Evolutionary conservation across 1,140 invertebrate genomes (phyloP).

Genomic region (Amphibalanus amphitrite): DNA sequence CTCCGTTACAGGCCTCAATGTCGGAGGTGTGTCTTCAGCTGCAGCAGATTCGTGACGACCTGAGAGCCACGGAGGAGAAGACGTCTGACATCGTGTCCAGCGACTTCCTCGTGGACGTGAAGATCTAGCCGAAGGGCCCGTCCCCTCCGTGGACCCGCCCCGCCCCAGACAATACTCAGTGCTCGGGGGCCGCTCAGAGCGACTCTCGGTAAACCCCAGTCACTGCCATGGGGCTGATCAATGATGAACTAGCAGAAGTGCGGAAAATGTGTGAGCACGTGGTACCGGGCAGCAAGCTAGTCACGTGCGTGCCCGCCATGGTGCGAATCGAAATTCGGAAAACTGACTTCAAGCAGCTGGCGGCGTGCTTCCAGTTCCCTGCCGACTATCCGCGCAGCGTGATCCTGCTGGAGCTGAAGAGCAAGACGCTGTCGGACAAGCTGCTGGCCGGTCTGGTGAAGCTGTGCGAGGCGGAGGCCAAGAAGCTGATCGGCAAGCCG

Average conservation of each 20-base stretch:
- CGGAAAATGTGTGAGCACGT: constrained; percentile 41
- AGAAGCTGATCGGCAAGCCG: constrained; percentile 37
- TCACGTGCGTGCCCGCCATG: constrained; percentile 44
- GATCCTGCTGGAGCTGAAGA: constrained; percentile 51
- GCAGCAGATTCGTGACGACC: neutral
- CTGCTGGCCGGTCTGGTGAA: constrained; percentile 41
- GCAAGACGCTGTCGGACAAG: constrained; percentile 45
- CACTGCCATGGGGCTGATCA: constrained; percentile 37
- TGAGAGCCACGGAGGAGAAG: neutral
- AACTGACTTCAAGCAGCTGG: constrained; percentile 40
- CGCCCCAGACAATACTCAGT: neutral
- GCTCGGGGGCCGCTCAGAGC: neutral
- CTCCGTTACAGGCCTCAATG: neutral
- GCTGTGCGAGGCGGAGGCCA: constrained; percentile 45
- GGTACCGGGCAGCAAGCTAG: constrained; percentile 39
- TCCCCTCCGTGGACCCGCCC: too few relatives aligned
- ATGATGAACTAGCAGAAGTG: constrained; percentile 44
- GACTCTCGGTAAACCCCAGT: neutral
- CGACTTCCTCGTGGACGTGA: neutral
- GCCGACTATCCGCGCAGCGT: constrained; percentile 36
- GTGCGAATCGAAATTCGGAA: constrained; percentile 47
- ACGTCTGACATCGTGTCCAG: neutral
- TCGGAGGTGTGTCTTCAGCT: neutral
- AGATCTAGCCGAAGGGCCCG: neutral
- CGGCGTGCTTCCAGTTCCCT: constrained; percentile 46